Evolutionary conservation across 2,113 vertebrate species (phyloP).

Genomic region (human): DNA sequence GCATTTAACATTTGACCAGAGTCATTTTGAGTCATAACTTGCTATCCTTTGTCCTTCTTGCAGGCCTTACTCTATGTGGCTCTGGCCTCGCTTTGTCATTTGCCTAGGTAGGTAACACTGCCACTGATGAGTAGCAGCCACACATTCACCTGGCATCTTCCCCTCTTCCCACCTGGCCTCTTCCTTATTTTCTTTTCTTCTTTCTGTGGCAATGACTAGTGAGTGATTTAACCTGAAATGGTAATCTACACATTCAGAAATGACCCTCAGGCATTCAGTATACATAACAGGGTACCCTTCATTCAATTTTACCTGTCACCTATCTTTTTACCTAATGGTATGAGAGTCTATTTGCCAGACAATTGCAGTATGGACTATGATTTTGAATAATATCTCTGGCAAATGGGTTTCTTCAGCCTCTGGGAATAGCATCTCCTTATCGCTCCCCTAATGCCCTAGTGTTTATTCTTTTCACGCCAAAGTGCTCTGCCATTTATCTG

Average conservation of each 20-base stretch:
- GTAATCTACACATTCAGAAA: conserved; percentile 40
- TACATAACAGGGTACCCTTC: conserved; percentile 19
- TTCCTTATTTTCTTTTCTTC: neutral
- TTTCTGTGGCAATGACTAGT: neutral
- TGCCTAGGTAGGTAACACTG: neutral
- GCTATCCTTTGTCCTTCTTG: neutral
- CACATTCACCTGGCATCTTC: neutral
- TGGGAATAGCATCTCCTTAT: conserved; percentile 49
- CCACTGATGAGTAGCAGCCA: neutral
- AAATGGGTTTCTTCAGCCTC: conserved; percentile 56
- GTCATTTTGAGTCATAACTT: neutral
- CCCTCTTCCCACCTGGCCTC: too few species aligned
- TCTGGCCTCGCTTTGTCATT: neutral
- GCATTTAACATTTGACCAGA: neutral
- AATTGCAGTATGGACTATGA: conserved; percentile 41
- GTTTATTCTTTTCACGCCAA: conserved; percentile 59
- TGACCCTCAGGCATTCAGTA: conserved; percentile 27
- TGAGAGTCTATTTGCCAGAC: conserved; percentile 65
- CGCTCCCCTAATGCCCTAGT: neutral
- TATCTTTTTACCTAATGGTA: conserved; percentile 53
- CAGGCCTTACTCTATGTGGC: neutral
- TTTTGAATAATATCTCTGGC: conserved; percentile 59
- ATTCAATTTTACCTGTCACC: conserved; percentile 57
- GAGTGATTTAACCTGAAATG: conserved; percentile 32
- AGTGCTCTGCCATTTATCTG: conserved; percentile 54